Percentiles rank a stretch among this genome's conserved stretches.
phyloP scores from a whole-genome alignment of 2,113 vertebrate species.

The Rhinichthys klamathensis region DNA sequence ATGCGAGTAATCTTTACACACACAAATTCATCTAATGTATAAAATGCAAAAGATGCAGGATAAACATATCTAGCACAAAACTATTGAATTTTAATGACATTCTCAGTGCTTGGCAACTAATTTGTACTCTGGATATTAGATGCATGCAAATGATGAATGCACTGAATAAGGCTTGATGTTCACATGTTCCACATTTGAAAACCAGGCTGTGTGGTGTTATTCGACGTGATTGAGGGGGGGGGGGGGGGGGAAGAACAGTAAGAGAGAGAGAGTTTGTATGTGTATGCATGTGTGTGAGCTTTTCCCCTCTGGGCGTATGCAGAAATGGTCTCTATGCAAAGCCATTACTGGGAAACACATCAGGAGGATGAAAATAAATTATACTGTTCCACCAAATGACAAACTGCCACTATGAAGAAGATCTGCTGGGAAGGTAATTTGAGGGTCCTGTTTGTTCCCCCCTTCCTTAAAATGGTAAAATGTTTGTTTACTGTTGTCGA shows the following conservation, averaged over 20 bases:
- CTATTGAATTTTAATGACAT: conserved; percentile 23
- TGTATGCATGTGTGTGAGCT: conserved; percentile 35
- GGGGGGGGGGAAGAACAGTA: conserved; percentile 3
- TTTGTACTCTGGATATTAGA: conserved; percentile 31
- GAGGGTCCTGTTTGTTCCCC: conserved; percentile 41
- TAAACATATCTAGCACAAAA: conserved; percentile 29
- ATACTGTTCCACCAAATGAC: conserved; percentile 59
- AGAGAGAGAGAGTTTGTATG: conserved; percentile 22
- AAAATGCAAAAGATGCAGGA: neutral
- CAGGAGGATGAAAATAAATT: conserved; percentile 60
- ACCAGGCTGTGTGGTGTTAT: conserved; percentile 45
- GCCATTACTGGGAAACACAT: conserved; percentile 61
- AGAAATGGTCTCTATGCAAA: conserved; percentile 58
- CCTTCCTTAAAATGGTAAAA: conserved; percentile 38
- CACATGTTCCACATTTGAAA: conserved; percentile 46
- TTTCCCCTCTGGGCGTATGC: conserved; percentile 57
- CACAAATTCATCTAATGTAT: neutral
- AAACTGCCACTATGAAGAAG: conserved; percentile 59
- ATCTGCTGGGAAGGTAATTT: conserved; percentile 48
- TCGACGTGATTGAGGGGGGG: conserved; percentile 36
- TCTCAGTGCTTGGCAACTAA: conserved; percentile 12
- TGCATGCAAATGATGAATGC: conserved; percentile 32
- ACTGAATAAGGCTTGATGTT: conserved; percentile 41
- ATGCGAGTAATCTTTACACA: neutral
- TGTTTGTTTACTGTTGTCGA: conserved; percentile 57